A percentile compares a stretch with the other conserved stretches of the same genome.
These are phyloP conservation scores for Poeciliopsis prolifica DNA, from an alignment of 2,113 vertebrate genomes.

Conservation along the genomic window DNA sequence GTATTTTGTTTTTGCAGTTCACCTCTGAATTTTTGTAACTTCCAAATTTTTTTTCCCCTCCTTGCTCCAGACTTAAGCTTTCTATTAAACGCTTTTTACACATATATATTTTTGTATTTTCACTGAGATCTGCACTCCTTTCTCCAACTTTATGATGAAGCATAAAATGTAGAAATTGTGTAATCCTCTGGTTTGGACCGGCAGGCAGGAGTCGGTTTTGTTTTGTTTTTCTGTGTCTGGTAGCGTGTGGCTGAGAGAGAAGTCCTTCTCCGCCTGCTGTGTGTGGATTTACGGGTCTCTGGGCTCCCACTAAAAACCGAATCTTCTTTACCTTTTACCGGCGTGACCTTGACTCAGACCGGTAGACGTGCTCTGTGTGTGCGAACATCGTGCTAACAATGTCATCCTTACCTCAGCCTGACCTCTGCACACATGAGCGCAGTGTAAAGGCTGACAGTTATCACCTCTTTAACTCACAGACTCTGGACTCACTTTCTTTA, in stretches of 20 bases:
- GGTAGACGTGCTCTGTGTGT: constrained; percentile 9
- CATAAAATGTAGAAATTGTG: background rate
- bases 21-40: too few relatives aligned
- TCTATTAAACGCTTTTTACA: too few relatives aligned
- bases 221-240: constrained; percentile 7
- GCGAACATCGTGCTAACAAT: constrained; percentile 14
- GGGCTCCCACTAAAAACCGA: constrained; percentile 56
- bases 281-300: constrained; percentile 65
- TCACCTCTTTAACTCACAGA: constrained; percentile 60
- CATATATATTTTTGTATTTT: too few relatives aligned
- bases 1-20: too few relatives aligned
- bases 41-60: too few relatives aligned
- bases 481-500: constrained; percentile 23
- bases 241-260: constrained; percentile 20
- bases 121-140: too few relatives aligned
- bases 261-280: constrained; percentile 39
- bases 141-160: background rate
- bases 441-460: constrained; percentile 37
- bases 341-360: constrained; percentile 31
- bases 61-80: too few relatives aligned
- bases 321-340: constrained; percentile 68
- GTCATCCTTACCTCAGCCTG: constrained; percentile 58
- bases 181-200: background rate
- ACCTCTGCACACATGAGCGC: constrained; percentile 36
- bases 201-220: background rate